Conservation (phyloP, 2,113 vertebrate species). For the Siniperca chuatsi region DNA sequence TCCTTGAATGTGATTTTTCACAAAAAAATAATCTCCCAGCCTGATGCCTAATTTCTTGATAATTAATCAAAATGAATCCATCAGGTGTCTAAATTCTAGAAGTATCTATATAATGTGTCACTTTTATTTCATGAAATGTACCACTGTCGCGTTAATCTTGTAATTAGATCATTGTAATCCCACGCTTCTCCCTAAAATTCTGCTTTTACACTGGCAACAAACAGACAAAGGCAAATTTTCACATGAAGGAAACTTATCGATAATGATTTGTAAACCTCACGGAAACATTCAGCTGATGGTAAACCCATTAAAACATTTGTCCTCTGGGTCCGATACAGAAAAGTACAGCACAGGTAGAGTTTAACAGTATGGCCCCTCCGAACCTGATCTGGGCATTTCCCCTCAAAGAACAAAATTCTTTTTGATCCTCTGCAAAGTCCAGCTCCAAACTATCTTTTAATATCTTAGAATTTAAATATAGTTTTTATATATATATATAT, state of each 20-base stretch:
- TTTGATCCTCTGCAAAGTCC: slow-evolving; percentile 33
- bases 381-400: slow-evolving; percentile 16
- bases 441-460: slow-evolving; percentile 37
- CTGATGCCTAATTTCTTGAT: background rate
- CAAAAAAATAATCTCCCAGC: too few relatives aligned
- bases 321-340: slow-evolving; percentile 2
- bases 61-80: background rate
- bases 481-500: slow-evolving; percentile 25
- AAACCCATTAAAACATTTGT: slow-evolving; percentile 16
- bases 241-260: slow-evolving; percentile 45
- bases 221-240: slow-evolving; percentile 7
- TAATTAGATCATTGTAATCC: background rate
- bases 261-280: slow-evolving; percentile 6
- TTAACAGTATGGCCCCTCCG: background rate
- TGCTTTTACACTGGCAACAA: slow-evolving; percentile 19
- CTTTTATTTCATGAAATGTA: background rate
- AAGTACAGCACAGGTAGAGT: slow-evolving; percentile 1
- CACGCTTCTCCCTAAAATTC: background rate
- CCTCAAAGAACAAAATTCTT: slow-evolving; percentile 1
- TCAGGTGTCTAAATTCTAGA: background rate
- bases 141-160: background rate
- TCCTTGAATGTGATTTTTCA: background rate
- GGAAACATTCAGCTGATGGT: slow-evolving; percentile 32
- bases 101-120: background rate
- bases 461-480: slow-evolving; percentile 60